A percentile compares a stretch with the other conserved stretches of the same genome.
phyloP scores from a whole-genome alignment of 2,888 invertebrate species.

The Drosophila suboccidentalis region DNA sequence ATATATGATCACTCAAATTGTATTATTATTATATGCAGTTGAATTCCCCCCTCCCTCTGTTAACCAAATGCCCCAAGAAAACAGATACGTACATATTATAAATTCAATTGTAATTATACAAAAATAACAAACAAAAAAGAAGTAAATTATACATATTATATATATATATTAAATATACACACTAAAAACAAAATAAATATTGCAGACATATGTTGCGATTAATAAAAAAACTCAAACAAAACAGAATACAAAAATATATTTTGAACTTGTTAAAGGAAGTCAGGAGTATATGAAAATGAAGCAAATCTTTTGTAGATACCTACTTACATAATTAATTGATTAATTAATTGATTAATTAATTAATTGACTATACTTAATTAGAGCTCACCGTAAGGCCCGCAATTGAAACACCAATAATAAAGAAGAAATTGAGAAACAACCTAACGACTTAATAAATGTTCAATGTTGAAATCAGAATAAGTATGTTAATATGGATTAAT shows the following conservation, averaged over 20 bases:
- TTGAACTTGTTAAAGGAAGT: constrained; percentile 51
- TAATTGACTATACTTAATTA: constrained; percentile 38
- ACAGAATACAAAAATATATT: too few relatives aligned
- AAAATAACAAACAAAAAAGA: constrained; percentile 19
- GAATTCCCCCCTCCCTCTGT: constrained; percentile 19
- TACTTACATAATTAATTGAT: constrained; percentile 41
- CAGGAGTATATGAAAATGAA: constrained; percentile 5
- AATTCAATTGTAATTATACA: constrained; percentile 72
- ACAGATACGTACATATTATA: constrained; percentile 66
- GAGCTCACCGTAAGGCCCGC: constrained; percentile 73
- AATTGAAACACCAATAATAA: constrained; percentile 72
- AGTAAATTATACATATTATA: constrained; percentile 41
- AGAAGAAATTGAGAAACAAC: constrained; percentile 34
- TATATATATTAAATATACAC: constrained; percentile 70
- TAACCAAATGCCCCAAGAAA: constrained; percentile 34
- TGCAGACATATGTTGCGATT: constrained; percentile 31
- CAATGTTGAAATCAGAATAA: constrained; percentile 42
- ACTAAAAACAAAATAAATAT: constrained; percentile 36
- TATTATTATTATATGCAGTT: constrained; percentile 39
- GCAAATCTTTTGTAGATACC: constrained; percentile 69
- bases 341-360: not conserved
- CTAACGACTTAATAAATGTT: constrained; percentile 58
- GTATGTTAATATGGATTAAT: constrained; percentile 21
- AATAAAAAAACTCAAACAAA: constrained; percentile 41
- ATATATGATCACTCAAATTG: constrained; percentile 20